These are phyloP conservation scores for Melopsittacus undulatus DNA, from an alignment of 2,797 vertebrate species.

Conservation along the genomic window DNA sequence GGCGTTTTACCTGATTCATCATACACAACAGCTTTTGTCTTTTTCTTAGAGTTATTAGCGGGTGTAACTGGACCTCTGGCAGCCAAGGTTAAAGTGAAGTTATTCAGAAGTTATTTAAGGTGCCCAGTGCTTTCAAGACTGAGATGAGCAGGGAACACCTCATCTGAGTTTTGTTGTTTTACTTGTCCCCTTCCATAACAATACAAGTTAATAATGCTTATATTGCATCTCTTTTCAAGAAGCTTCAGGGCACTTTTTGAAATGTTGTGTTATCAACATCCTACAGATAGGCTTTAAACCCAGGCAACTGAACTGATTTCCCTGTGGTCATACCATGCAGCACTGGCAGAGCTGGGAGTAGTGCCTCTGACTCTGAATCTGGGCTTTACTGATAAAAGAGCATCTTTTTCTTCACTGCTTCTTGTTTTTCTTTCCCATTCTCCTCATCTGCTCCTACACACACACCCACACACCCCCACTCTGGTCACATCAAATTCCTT, in stretches of 20 bases:
- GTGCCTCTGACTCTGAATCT: not conserved
- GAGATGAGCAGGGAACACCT: not conserved
- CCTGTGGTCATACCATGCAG: not conserved
- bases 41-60: not conserved
- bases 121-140: not conserved
- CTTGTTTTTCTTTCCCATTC: not conserved
- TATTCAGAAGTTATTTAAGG: not conserved
- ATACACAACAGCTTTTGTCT: not conserved
- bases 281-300: not conserved
- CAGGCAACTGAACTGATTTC: not conserved
- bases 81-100: not conserved
- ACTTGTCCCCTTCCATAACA: not conserved
- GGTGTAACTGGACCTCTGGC: not conserved
- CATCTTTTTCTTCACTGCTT: not conserved
- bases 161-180: not conserved
- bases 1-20: not conserved
- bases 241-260: not conserved
- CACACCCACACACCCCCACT: too few relatives aligned
- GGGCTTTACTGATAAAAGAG: not conserved
- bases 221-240: not conserved
- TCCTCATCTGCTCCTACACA: not conserved
- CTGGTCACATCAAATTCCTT: not conserved
- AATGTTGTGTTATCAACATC: not conserved
- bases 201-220: not conserved
- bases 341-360: not conserved